phyloP scores from a whole-genome alignment of 2,797 vertebrate species.

The Coregonus ussuriensis region DNA sequence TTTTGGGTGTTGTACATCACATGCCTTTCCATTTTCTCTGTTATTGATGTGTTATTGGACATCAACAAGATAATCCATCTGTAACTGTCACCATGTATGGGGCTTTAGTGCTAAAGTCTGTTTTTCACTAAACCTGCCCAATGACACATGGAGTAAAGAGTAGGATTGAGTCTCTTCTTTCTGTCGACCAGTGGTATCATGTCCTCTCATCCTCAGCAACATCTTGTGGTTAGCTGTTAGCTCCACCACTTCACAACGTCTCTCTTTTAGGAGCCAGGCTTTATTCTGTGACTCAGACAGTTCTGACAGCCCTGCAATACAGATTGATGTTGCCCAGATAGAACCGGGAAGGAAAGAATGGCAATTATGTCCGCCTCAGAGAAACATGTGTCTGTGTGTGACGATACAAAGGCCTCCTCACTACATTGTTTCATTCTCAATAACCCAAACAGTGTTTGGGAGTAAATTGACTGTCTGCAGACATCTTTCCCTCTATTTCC shows the following conservation, averaged over 20 bases:
- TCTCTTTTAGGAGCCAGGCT: constrained; percentile 61
- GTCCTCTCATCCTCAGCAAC: constrained; percentile 63
- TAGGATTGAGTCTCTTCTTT: constrained; percentile 61
- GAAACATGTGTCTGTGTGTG: constrained; percentile 76
- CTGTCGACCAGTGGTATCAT: constrained; percentile 61
- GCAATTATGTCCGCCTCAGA: constrained; percentile 81
- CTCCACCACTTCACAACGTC: constrained; percentile 64
- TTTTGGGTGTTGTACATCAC: not conserved
- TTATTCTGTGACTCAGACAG: constrained; percentile 67
- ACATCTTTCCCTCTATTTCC: constrained; percentile 56
- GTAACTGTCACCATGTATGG: constrained; percentile 58
- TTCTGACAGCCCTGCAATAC: constrained; percentile 77
- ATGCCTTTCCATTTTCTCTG: constrained; percentile 25
- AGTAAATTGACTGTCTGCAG: constrained; percentile 76
- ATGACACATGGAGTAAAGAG: constrained; percentile 63
- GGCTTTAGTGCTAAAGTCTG: constrained; percentile 57
- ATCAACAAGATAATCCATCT: constrained; percentile 63
- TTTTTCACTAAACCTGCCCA: constrained; percentile 62
- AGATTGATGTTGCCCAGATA: constrained; percentile 82
- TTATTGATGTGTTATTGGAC: constrained; percentile 58
- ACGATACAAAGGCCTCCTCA: constrained; percentile 65
- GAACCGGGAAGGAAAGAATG: constrained; percentile 79
- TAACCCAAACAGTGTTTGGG: constrained; percentile 78
- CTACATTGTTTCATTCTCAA: constrained; percentile 78
- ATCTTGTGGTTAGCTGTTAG: constrained; percentile 68